Base-by-base conservation (phyloP, 2,113 vertebrate species). In the Nansenia antarctica region DNA sequence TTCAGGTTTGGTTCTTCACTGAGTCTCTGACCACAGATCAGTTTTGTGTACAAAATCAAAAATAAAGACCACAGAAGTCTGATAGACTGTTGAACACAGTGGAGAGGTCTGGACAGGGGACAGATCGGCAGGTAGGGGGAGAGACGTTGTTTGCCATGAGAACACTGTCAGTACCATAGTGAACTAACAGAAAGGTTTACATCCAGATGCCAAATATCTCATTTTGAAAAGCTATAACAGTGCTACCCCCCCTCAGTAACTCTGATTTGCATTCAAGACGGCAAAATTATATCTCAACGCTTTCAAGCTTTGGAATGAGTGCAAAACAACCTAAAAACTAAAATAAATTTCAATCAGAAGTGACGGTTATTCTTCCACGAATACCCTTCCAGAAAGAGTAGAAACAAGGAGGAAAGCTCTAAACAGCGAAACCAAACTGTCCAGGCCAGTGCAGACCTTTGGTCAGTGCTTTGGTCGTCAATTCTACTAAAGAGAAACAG, bases 381-480 rank as follows among this genome's bases (percentile, higher is more conserved):
- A n/a, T 11, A 22, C n/a, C 26, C 9, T 14, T 18, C 20, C 20
- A 8, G 22, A 45, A 24, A 31, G 22, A 69, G 20, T 39, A 31
- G 2, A 67, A 68, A 74, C 35, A 15, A 20, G 18, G 30, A 27
- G 11, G 57, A 68, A 76, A 69, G 64, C 45, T 7, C 15, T 27
- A 65, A 74, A 24, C 12, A 34, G 53, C 29, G 12, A 26, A 32
- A 57, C 9, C 35, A 61, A 22, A 45, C 0, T 0, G n/a, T 66
- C 58, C 27, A 53, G 14, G 53, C 24, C 62, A 18, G 74, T 53
- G 73, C 76, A 71, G 59, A 73, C 74, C 65, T 80, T 75, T 18
- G 74, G 72, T 82, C 76, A 71, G 58, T 79, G 58, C 77, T 1
- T 85, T 83, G 85, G 82, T 79, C 37, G 74, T 73, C n/a, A n/a